These are phyloP conservation scores for Xestia c-nigrum DNA, from an alignment of 2,888 invertebrate species.

Conservation along the genomic window DNA sequence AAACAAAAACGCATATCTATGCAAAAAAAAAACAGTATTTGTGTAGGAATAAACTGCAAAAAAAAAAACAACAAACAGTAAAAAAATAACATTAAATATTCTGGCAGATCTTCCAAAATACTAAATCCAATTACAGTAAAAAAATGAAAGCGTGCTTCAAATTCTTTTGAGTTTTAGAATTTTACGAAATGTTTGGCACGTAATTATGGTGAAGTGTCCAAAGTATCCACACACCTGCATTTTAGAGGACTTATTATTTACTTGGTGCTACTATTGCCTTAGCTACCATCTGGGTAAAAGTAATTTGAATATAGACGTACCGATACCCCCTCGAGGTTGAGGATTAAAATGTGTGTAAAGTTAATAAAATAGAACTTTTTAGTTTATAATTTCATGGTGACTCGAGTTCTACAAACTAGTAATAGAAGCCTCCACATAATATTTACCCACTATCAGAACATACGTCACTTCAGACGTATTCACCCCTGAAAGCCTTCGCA, in stretches of 20 bases:
- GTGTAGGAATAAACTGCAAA: too few relatives aligned
- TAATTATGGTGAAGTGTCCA: not conserved
- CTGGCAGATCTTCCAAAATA: too few relatives aligned
- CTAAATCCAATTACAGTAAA: too few relatives aligned
- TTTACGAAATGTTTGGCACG: not conserved
- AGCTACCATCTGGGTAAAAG: not conserved
- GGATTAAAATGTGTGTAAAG: not conserved
- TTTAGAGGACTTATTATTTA: not conserved
- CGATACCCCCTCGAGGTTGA: not conserved
- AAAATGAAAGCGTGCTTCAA: too few relatives aligned
- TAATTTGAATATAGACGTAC: not conserved
- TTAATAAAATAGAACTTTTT: not conserved
- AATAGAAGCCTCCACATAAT: not conserved
- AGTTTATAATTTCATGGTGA: not conserved
- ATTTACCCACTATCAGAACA: constrained; percentile 9
- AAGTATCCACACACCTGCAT: not conserved
- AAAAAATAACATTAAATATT: too few relatives aligned
- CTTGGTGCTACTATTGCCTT: too few relatives aligned
- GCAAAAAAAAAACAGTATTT: too few relatives aligned
- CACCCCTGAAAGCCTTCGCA: constrained; percentile 23
- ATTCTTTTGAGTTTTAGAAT: too few relatives aligned
- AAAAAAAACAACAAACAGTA: too few relatives aligned
- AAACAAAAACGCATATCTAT: too few relatives aligned
- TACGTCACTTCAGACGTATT: constrained; percentile 14
- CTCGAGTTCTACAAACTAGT: not conserved